phyloP scores from a whole-genome alignment of 2,113 vertebrate species.

The Chrysochloris asiatica region DNA sequence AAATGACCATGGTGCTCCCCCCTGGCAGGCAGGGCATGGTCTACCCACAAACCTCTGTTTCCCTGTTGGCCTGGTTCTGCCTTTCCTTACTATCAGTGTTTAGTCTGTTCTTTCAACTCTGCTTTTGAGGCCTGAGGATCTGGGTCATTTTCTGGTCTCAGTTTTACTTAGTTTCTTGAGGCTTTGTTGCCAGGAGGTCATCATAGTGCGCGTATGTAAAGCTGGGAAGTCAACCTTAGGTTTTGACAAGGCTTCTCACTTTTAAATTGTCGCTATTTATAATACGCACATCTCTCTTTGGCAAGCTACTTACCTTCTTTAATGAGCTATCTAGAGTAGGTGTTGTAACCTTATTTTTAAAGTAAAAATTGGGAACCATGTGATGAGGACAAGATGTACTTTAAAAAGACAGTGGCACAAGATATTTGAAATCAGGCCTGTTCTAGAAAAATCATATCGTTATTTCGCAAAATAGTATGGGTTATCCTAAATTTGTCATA shows the following conservation, averaged over 20 bases:
- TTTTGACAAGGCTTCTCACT: neutral
- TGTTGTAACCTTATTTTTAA: conserved; percentile 27
- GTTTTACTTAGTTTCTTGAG: too few relatives aligned
- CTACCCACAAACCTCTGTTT: too few relatives aligned
- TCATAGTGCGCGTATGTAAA: too few relatives aligned
- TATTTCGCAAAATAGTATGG: neutral
- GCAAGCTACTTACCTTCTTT: conserved; percentile 6
- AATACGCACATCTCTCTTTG: neutral
- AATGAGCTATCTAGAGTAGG: conserved; percentile 37
- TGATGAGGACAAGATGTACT: conserved; percentile 49
- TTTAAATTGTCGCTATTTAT: neutral
- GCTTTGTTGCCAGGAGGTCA: too few relatives aligned
- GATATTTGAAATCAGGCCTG: conserved; percentile 39
- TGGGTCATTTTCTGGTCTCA: too few relatives aligned
- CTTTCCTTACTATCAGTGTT: too few relatives aligned
- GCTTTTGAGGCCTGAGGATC: too few relatives aligned
- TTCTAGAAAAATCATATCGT: conserved; percentile 51
- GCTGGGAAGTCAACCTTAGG: too few relatives aligned
- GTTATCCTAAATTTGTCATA: neutral
- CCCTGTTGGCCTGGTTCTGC: too few relatives aligned
- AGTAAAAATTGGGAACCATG: conserved; percentile 28
- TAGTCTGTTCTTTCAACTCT: too few relatives aligned
- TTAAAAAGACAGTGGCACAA: neutral
- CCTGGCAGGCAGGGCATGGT: too few relatives aligned
- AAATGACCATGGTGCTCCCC: too few relatives aligned